Evolutionary conservation across 2,888 invertebrate species (phyloP).

Genomic region (Acrocyrtus sp.): DNA sequence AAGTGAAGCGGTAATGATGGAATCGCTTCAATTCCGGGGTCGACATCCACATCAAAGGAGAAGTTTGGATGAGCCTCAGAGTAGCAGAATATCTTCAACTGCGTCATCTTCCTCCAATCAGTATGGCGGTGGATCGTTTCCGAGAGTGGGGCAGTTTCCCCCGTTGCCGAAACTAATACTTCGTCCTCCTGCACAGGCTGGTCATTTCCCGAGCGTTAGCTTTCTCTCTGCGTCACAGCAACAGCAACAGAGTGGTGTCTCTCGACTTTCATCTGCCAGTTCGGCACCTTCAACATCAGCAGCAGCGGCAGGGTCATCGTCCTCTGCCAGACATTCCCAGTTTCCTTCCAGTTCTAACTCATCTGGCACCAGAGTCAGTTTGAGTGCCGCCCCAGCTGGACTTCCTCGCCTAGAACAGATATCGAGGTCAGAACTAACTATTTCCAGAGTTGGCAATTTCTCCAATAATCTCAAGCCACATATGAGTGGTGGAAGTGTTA

Average conservation of each 20-base stretch:
- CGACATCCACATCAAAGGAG: conserved; percentile 11
- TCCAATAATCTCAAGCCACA: too few relatives aligned
- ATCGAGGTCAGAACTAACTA: conserved; percentile 32
- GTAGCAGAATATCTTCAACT: conserved; percentile 23
- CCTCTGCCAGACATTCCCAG: background rate
- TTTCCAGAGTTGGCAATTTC: conserved; percentile 16
- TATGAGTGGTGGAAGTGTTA: background rate
- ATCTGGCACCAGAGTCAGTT: conserved; percentile 6
- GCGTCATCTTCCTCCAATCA: too few relatives aligned
- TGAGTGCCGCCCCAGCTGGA: background rate
- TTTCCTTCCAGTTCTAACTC: conserved; percentile 29
- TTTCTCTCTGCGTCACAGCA: too few relatives aligned
- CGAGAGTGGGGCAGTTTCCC: conserved; percentile 4
- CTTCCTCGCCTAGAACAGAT: conserved; percentile 19
- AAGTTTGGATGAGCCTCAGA: conserved; percentile 34
- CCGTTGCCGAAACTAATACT: conserved; percentile 36
- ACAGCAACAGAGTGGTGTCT: conserved; percentile 9
- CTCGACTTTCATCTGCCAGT: background rate
- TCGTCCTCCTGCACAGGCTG: conserved; percentile 18
- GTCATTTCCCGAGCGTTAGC: conserved; percentile 22
- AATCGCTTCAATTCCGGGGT: too few relatives aligned
- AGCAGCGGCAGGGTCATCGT: background rate
- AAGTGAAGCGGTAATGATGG: too few relatives aligned
- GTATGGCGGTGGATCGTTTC: background rate
- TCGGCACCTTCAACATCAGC: background rate